phyloP scores from a whole-genome alignment of 2,888 invertebrate species.

The Trichacis sp. region DNA sequence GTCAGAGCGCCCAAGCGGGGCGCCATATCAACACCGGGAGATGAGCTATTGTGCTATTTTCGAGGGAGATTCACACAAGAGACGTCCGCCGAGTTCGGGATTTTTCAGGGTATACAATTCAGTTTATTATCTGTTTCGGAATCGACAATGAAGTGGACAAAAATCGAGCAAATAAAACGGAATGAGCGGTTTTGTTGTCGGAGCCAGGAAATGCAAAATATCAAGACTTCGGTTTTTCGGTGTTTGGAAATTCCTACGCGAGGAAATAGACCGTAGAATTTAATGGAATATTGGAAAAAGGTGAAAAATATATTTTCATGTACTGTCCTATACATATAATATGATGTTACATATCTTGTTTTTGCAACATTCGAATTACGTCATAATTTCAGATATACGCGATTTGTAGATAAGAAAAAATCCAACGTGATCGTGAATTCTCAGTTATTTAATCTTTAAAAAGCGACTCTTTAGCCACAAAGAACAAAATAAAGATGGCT shows the following conservation, averaged over 20 bases:
- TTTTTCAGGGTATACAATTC: neutral
- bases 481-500: too few species aligned
- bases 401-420: too few species aligned
- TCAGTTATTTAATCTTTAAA: too few species aligned
- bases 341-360: too few species aligned
- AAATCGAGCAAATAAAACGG: neutral
- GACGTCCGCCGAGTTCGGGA: conserved; percentile 1
- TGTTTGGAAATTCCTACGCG: neutral
- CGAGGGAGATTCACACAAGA: conserved; percentile 56
- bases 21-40: conserved; percentile 64
- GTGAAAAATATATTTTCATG: too few species aligned
- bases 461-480: too few species aligned
- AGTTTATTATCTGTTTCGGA: neutral
- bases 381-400: too few species aligned
- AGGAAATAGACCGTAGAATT: neutral
- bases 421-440: too few species aligned
- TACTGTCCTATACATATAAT: too few species aligned
- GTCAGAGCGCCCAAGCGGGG: conserved; percentile 60
- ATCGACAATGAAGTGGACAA: conserved; percentile 1
- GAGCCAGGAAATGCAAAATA: neutral
- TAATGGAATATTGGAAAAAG: neutral
- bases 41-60: conserved; percentile 68
- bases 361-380: too few species aligned
- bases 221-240: neutral
- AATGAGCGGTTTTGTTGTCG: neutral